Conservation (phyloP, 2,113 vertebrate genomes). For the Microcebus ravelobensis region DNA sequence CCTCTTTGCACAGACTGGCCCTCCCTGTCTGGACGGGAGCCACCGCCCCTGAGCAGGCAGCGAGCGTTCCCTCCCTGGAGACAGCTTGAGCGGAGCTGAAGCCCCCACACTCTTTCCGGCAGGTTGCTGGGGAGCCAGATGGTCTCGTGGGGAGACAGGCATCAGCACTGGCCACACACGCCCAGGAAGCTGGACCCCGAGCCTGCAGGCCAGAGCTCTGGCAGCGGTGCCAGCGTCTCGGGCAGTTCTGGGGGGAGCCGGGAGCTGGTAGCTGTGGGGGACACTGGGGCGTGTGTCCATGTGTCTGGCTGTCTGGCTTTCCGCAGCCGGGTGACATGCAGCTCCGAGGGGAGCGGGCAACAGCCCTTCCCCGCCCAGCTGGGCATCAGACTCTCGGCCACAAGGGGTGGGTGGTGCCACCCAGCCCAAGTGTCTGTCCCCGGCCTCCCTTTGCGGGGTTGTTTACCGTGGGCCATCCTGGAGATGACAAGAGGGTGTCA, state of each 20-base stretch:
- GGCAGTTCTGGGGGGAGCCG: neutral
- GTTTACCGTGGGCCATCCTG: neutral
- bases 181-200: neutral
- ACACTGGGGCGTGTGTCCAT: accelerated
- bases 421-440: neutral
- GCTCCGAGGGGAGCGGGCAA: neutral
- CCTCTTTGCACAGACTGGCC: accelerated
- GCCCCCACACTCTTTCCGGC: neutral
- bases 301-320: neutral
- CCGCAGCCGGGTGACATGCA: neutral
- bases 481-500: neutral
- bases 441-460: neutral
- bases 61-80: neutral
- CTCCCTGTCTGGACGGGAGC: neutral
- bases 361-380: neutral
- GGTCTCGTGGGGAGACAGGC: accelerated
- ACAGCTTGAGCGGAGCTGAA: neutral
- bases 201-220: neutral
- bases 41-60: neutral
- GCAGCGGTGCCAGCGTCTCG: accelerated
- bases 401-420: neutral
- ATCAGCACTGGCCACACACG: neutral
- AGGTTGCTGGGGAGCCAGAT: neutral
- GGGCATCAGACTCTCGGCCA: neutral
- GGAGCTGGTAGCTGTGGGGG: accelerated